Evolutionary conservation across 1,140 invertebrate genomes (phyloP), one percentile per base, ranked within the genome.

Genomic region (Sitobion miscanthi): DNA sequence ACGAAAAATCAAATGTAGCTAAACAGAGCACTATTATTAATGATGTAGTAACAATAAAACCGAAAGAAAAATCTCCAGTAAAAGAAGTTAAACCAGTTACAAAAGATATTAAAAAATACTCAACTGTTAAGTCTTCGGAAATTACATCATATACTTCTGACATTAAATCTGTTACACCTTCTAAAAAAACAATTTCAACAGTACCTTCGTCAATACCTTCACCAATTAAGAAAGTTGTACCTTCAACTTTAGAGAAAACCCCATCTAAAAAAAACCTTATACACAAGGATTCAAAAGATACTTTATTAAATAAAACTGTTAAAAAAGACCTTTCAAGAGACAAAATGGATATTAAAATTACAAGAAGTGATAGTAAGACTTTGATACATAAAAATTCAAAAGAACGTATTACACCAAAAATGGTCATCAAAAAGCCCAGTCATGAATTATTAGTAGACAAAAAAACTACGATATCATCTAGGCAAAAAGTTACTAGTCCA

Each of bases 241-340:
- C 93, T 35, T 57, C 54, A 6, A 62, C 47, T 77, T 86, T 94
- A 21, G 93, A 91, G 30, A 94, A 94, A 92, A 92, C 42, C 0
- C 49, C 89, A 38, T 94, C 90, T 0, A 91, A 92, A 86, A 86
- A 86, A 54, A 86, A 2, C 17, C 62, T 93, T 30, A 14, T 54
- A 49, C 82, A 90, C 8, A 90, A 47, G 6, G 90, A 93, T 82
- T 69, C n/a, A 47, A 90, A 94, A 69, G 62, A 94, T 0, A 38
- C 20, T 42, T 11, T 57, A 25, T 20, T 30, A 9, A 49, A 93
- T 45, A 93, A 93, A 93, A 86, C 91, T 42, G 82, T 93, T 42
- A 93, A 86, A 86, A 93, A 93, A 86, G 91, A 93, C 38, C 42
- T 86, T 8, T 93, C 91, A 2, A 86, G 91, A 93, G 91, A 93